These are phyloP conservation scores for Potorous gilbertii DNA, from an alignment of 2,797 vertebrate species.

Conservation along the genomic window DNA sequence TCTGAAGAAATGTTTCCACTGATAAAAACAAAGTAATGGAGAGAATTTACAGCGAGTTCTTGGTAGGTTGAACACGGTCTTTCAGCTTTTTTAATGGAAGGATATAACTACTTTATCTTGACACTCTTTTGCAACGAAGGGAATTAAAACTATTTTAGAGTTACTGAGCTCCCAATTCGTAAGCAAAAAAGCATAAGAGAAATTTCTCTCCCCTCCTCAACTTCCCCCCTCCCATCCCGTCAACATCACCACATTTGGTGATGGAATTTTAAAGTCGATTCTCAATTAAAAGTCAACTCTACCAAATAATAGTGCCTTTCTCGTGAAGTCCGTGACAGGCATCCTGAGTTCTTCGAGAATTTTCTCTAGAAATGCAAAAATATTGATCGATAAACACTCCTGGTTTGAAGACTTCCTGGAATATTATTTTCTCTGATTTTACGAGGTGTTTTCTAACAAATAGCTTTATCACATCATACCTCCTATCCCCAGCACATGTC, in stretches of 20 bases:
- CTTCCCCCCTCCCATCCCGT: not conserved
- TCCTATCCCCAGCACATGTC: constrained; percentile 27
- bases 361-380: constrained; percentile 49
- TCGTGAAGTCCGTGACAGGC: not conserved
- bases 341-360: not conserved
- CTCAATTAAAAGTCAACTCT: not conserved
- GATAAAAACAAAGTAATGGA: constrained; percentile 4
- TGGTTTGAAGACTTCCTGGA: not conserved
- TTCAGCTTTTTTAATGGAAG: not conserved
- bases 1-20: not conserved
- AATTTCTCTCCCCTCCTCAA: not conserved
- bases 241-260: not conserved
- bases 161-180: not conserved
- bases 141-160: constrained; percentile 2
- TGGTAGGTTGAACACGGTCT: not conserved
- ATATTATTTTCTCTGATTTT: constrained; percentile 60
- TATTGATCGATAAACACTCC: constrained; percentile 50
- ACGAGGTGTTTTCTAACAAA: constrained; percentile 46
- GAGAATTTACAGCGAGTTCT: not conserved
- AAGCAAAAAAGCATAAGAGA: not conserved
- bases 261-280: constrained; percentile 6
- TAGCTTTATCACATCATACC: constrained; percentile 54
- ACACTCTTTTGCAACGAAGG: not conserved
- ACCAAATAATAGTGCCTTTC: constrained; percentile 18
- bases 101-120: constrained; percentile 1